Evolutionary conservation across 53 echinoderm and acorn worm genomes (phyloP).

Genomic region (Antedon mediterranea): DNA sequence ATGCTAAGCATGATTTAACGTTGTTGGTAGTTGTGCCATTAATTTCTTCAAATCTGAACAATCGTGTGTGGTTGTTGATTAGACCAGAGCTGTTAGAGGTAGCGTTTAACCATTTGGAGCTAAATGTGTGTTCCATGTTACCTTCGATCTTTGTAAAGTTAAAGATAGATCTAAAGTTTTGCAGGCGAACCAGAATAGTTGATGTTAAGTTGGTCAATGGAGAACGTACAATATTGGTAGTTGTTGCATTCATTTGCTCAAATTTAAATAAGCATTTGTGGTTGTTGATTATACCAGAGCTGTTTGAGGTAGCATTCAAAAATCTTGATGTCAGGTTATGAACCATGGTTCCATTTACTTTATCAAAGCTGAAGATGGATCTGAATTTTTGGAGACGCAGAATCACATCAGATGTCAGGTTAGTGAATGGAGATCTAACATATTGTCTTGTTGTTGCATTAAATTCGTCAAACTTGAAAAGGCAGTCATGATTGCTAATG

Average conservation of each 20-base stretch:
- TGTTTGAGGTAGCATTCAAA: constrained; percentile 23
- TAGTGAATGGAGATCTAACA: constrained; percentile 35
- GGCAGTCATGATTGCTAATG: constrained; percentile 33
- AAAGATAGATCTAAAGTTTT: constrained; percentile 13
- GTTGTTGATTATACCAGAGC: constrained; percentile 25
- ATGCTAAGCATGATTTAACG: neutral
- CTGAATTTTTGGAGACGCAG: constrained; percentile 21
- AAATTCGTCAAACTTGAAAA: constrained; percentile 42
- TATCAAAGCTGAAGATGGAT: constrained; percentile 31
- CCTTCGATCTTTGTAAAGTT: constrained; percentile 23
- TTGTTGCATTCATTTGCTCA: neutral
- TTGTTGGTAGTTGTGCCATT: constrained; percentile 1
- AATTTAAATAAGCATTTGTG: constrained; percentile 39
- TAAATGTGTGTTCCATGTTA: neutral
- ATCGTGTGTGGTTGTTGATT: neutral
- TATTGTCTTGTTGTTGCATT: constrained; percentile 23
- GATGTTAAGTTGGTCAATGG: neutral
- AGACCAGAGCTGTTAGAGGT: neutral
- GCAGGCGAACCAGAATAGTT: neutral
- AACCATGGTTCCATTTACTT: constrained; percentile 18
- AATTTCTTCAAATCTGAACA: neutral
- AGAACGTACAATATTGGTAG: neutral
- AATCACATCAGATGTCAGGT: constrained; percentile 24
- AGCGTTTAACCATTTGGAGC: neutral
- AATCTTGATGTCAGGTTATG: constrained; percentile 23